A percentile compares a stretch with the other conserved stretches of the same genome.
Evolutionary conservation across 2,113 vertebrate species (phyloP).

Genomic region (Indri indri): DNA sequence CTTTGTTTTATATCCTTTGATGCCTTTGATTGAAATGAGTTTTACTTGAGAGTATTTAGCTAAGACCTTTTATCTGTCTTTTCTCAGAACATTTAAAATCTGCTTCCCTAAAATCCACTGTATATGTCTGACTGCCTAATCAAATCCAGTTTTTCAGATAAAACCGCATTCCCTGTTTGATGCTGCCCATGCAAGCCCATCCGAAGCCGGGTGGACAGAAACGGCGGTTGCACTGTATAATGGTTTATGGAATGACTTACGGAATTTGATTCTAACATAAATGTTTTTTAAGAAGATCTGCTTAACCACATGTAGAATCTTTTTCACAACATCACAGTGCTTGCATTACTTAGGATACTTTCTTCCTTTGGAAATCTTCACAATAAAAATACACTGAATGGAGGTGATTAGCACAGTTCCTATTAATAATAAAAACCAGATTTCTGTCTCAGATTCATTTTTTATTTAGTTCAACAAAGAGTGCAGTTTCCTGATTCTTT

Average conservation of each 20-base stretch:
- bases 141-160: not conserved
- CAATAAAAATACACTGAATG: not conserved
- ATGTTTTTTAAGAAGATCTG: not conserved
- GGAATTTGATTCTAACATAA: not conserved
- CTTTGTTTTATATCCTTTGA: not conserved
- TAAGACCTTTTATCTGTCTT: not conserved
- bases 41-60: not conserved
- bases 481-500: not conserved
- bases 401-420: not conserved
- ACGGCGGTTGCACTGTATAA: too few relatives aligned
- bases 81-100: constrained; percentile 4
- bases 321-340: not conserved
- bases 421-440: not conserved
- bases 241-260: not conserved
- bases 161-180: not conserved
- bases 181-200: not conserved
- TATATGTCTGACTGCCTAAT: not conserved
- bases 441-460: not conserved
- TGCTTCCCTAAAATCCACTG: not conserved
- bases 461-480: not conserved
- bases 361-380: not conserved
- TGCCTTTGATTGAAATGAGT: not conserved
- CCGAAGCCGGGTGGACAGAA: not conserved
- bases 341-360: not conserved
- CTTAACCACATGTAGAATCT: not conserved